Base-by-base conservation (phyloP, 1,140 invertebrate genomes). In the Ceratina japonica region DNA sequence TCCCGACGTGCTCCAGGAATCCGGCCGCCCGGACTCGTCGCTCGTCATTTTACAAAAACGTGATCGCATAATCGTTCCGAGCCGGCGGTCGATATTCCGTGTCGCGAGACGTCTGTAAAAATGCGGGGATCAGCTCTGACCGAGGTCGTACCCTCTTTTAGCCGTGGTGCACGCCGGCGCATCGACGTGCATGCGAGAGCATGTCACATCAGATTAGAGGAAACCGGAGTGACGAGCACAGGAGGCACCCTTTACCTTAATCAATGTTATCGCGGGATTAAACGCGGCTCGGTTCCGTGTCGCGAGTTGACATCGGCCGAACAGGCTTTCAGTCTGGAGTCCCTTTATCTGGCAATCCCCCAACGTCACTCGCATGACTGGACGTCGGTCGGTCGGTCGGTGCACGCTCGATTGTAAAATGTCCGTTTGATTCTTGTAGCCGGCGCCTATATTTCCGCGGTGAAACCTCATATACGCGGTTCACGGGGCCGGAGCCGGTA, bases 181-280 rank as follows among this genome's bases (percentile, higher is more conserved):
- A 44, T 44, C 37, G 37, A 44, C 37, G 37, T 44, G 37, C 37
- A 44, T 44, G 37, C 37, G 20, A 68, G 20, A 68, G 51, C 24
- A 54, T 10, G 20, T 56, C 12, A 12, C 49, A 7, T 68, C 22
- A 22, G 54, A 37, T 72, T 62, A 73, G 18, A 31, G 44, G 51
- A 24, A 58, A 62, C 27, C 20, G 3, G 13, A 61, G 27, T 68
- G 63, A 58, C 20, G 37, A 49, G 54, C 15, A 10, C 10, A 31
- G 44, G 44, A 37, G 20, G 10, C 31, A 65, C 20, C 75, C 75
- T 73, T 77, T 66, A 73, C 68, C 75, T 82, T 82, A 72, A 79
- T 79, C 75, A 79, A 27, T 72, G 69, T 79, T 81, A 79, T 81
- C 80, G 68, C 22, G 44, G 31, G 78, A 79, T 79, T 74, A 66